Percentiles rank a stretch among this genome's conserved stretches.
These are phyloP conservation scores for Sisor rabdophorus DNA, from an alignment of 2,113 vertebrate species.

Conservation along the genomic window DNA sequence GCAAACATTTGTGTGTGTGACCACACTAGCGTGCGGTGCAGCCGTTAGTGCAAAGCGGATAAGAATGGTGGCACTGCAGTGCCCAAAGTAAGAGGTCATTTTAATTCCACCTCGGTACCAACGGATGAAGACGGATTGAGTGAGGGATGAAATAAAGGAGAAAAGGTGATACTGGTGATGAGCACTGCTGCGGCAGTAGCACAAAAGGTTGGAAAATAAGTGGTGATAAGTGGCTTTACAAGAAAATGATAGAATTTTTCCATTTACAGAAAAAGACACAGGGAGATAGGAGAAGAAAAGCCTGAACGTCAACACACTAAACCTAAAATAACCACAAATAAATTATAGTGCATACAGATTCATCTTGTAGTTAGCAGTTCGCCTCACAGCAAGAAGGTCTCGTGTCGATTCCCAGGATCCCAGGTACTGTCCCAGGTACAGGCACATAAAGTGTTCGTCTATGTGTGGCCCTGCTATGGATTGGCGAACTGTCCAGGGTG, in stretches of 20 bases:
- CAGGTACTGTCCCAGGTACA: no score
- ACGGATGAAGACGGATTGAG: slow-evolving; percentile 34
- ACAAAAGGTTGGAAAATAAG: slow-evolving; percentile 38
- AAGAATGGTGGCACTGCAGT: slow-evolving; percentile 12
- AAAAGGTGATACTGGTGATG: slow-evolving; percentile 15
- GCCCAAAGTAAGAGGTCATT: slow-evolving; percentile 21
- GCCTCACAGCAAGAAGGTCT: no score
- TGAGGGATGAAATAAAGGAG: slow-evolving; percentile 22
- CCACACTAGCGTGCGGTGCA: background rate
- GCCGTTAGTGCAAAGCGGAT: slow-evolving; percentile 4
- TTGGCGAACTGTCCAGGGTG: no score
- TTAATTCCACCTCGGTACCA: slow-evolving; percentile 32
- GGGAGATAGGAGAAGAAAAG: slow-evolving; percentile 34
- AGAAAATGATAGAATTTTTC: background rate
- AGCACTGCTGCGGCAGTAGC: slow-evolving; percentile 28
- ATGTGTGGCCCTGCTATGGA: no score
- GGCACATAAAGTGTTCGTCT: no score
- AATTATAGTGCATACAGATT: background rate
- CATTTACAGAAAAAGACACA: background rate
- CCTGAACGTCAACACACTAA: background rate
- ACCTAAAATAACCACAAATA: background rate
- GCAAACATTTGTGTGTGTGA: background rate
- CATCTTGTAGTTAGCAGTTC: background rate
- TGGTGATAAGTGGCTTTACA: slow-evolving; percentile 8
- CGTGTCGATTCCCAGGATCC: no score